phyloP scores from a whole-genome alignment of 2,888 invertebrate genomes.

The Malacosoma neustria region DNA sequence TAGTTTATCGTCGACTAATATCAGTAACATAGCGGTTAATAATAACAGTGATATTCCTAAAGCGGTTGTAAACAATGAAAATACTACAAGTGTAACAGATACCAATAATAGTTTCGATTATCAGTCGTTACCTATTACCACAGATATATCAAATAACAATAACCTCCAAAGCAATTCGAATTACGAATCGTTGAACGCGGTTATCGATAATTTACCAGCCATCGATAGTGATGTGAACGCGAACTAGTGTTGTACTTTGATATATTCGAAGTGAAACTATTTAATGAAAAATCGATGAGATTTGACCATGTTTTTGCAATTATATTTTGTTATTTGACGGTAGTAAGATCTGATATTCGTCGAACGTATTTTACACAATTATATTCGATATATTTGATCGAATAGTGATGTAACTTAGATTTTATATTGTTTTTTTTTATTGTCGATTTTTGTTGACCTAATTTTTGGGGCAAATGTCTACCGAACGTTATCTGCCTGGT shows the following conservation, averaged over 20 bases:
- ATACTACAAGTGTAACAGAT: neutral
- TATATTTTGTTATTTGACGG: no score
- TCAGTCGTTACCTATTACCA: neutral
- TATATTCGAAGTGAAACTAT: no score
- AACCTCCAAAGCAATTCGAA: conserved; percentile 10
- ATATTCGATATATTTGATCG: no score
- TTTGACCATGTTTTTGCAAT: no score
- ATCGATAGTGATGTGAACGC: conserved; percentile 41
- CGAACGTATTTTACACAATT: no score
- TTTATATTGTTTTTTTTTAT: no score
- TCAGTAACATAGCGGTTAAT: conserved; percentile 5
- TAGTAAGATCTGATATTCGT: no score
- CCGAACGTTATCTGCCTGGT: no score
- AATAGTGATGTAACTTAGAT: no score
- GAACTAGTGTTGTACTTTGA: neutral
- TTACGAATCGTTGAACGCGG: conserved; percentile 32
- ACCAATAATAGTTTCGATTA: conserved; percentile 7
- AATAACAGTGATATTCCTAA: conserved; percentile 11
- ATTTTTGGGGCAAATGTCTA: no score
- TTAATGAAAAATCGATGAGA: no score
- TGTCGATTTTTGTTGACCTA: no score
- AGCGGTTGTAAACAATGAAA: conserved; percentile 4
- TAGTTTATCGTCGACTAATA: neutral
- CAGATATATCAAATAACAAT: conserved; percentile 11
- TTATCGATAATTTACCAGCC: conserved; percentile 57